Evolutionary conservation across 2,113 vertebrate genomes (phyloP).

Genomic region (Panurus biarmicus): DNA sequence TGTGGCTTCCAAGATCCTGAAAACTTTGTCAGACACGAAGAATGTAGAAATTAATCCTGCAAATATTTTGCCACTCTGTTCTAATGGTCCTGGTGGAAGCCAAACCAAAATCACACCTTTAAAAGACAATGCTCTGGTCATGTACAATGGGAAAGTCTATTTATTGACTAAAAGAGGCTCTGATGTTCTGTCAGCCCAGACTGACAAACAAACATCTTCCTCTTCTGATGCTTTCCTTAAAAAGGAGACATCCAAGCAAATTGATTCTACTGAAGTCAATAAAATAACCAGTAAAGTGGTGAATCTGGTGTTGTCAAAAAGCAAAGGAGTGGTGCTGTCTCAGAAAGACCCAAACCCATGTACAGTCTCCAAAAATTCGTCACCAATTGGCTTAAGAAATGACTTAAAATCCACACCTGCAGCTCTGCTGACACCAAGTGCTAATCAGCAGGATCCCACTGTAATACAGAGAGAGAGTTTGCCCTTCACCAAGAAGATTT

Average conservation of each 20-base stretch:
- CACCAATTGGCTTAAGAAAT: conserved; percentile 4
- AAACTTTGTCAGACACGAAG: conserved; percentile 63
- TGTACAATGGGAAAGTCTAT: conserved; percentile 83
- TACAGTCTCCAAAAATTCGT: not conserved
- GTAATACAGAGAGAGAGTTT: conserved; percentile 32
- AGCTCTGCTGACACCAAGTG: not conserved
- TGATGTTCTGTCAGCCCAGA: conserved; percentile 28
- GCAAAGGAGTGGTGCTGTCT: conserved; percentile 24
- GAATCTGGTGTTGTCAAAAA: conserved; percentile 69
- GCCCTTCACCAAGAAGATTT: not conserved
- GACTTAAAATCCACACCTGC: conserved; percentile 27
- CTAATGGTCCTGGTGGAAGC: not conserved
- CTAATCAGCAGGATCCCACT: not conserved
- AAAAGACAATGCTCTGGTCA: conserved; percentile 79
- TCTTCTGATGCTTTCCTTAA: conserved; percentile 30
- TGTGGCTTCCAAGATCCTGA: conserved; percentile 72
- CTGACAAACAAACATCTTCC: conserved; percentile 36
- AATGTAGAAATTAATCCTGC: not conserved
- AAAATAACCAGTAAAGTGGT: conserved; percentile 67
- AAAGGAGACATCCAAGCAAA: conserved; percentile 41
- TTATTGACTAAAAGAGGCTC: conserved; percentile 74
- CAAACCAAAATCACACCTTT: conserved; percentile 51
- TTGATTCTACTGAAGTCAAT: conserved; percentile 31
- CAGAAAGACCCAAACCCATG: conserved; percentile 8
- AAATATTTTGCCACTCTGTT: conserved; percentile 34